phyloP scores from a whole-genome alignment of 2,113 vertebrate genomes.

The Symphodus melops region DNA sequence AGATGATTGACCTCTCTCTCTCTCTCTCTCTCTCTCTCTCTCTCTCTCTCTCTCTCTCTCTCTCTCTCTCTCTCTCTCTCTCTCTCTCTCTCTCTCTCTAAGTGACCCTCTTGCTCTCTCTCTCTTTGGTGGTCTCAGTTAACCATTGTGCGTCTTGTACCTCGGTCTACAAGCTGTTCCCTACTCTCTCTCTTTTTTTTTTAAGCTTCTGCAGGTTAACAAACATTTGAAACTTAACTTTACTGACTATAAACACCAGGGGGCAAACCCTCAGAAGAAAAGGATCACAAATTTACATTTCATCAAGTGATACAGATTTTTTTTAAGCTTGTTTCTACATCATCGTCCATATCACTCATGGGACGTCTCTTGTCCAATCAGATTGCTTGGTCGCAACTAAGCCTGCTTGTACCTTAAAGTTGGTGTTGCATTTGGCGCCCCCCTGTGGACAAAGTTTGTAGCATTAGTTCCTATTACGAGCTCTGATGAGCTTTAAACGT shows the following conservation, averaged over 20 bases:
- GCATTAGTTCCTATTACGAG: too few relatives aligned
- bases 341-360: too few relatives aligned
- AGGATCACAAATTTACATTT: too few relatives aligned
- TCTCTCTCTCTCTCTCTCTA: constrained; percentile 17
- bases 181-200: background rate
- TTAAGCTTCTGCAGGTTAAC: constrained; percentile 16
- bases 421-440: too few relatives aligned
- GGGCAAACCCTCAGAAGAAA: too few relatives aligned
- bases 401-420: too few relatives aligned
- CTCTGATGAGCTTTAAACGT: too few relatives aligned
- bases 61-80: constrained; percentile 7
- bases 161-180: background rate
- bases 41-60: background rate
- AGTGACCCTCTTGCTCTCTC: constrained; percentile 13
- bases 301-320: too few relatives aligned
- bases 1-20: background rate
- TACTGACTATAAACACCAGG: background rate
- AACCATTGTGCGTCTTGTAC: background rate
- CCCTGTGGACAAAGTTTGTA: too few relatives aligned
- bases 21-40: constrained; percentile 2
- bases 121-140: background rate
- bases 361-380: too few relatives aligned
- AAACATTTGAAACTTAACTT: background rate
- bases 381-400: too few relatives aligned
- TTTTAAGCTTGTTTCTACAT: too few relatives aligned